phyloP scores from a whole-genome alignment of 2,113 vertebrate genomes.

The Speoplatyrhinus poulsoni region DNA sequence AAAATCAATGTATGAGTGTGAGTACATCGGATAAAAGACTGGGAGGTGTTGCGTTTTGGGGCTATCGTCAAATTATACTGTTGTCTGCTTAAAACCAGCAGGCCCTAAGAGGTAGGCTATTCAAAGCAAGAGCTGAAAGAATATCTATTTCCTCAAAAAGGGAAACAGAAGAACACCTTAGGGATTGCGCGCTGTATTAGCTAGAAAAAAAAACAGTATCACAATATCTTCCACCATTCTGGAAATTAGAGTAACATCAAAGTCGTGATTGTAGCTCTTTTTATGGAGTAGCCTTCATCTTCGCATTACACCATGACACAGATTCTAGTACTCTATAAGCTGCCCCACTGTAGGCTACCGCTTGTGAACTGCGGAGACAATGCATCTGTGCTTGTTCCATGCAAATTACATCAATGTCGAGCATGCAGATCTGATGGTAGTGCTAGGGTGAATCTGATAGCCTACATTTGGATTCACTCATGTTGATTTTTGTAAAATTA shows the following conservation, averaged over 20 bases:
- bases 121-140: slow-evolving; percentile 15
- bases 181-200: not conserved
- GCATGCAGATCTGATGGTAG: slow-evolving; percentile 23
- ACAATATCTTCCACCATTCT: not conserved
- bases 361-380: slow-evolving; percentile 13
- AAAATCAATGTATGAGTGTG: slow-evolving; percentile 24
- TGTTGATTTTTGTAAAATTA: not conserved
- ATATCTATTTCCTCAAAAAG: not conserved
- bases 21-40: not conserved
- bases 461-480: not conserved
- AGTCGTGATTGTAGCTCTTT: slow-evolving; percentile 40
- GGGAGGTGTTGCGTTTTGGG: slow-evolving; percentile 21
- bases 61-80: not conserved
- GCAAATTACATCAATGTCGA: slow-evolving; percentile 41
- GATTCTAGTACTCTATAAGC: slow-evolving; percentile 23
- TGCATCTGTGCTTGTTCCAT: slow-evolving; percentile 42
- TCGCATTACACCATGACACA: slow-evolving; percentile 12
- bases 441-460: not conserved
- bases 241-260: slow-evolving; percentile 1
- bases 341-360: not conserved
- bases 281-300: slow-evolving; percentile 25
- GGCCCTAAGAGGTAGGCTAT: not conserved
- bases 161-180: not conserved
- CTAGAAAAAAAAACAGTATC: not conserved
- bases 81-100: not conserved